A percentile compares a stretch with the other conserved stretches of the same genome.
These are phyloP conservation scores for Gymnocephalus cernua DNA, from an alignment of 2,113 vertebrate species.

Conservation along the genomic window DNA sequence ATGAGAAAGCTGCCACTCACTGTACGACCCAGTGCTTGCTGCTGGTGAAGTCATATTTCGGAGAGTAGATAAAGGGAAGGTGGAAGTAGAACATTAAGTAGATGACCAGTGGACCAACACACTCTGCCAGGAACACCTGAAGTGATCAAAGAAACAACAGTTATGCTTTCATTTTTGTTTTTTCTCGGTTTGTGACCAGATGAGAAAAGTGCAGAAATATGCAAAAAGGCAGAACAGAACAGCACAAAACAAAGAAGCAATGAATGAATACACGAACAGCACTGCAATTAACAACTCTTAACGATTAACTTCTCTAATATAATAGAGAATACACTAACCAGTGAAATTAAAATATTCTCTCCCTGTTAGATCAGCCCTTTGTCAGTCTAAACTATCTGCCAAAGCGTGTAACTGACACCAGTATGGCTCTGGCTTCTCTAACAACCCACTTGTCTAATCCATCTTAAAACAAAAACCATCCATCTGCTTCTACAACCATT, in stretches of 20 bases:
- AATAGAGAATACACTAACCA: neutral
- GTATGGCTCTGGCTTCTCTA: conserved; percentile 8
- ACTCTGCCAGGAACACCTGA: conserved; percentile 93
- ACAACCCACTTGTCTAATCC: conserved; percentile 13
- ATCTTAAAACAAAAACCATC: conserved; percentile 4
- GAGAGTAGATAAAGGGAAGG: conserved; percentile 91
- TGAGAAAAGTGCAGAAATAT: neutral
- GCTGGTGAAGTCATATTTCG: conserved; percentile 91
- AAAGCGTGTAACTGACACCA: conserved; percentile 29
- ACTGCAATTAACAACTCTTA: neutral
- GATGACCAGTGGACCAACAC: conserved; percentile 89
- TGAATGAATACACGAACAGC: neutral
- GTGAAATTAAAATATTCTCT: neutral
- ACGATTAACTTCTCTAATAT: neutral
- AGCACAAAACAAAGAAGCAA: neutral
- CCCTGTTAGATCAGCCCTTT: neutral
- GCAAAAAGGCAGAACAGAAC: neutral
- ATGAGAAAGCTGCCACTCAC: conserved; percentile 83
- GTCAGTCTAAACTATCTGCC: neutral
- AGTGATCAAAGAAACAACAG: conserved; percentile 3
- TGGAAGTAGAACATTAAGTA: conserved; percentile 95
- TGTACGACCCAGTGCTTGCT: conserved; percentile 93
- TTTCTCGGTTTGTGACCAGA: neutral
- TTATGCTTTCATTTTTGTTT: neutral
- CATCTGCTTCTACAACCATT: conserved; percentile 1